Percentiles rank a stretch among this genome's conserved stretches.
These are phyloP conservation scores for Rhingia rostrata DNA, from an alignment of 2,888 invertebrate genomes.

Conservation along the genomic window DNA sequence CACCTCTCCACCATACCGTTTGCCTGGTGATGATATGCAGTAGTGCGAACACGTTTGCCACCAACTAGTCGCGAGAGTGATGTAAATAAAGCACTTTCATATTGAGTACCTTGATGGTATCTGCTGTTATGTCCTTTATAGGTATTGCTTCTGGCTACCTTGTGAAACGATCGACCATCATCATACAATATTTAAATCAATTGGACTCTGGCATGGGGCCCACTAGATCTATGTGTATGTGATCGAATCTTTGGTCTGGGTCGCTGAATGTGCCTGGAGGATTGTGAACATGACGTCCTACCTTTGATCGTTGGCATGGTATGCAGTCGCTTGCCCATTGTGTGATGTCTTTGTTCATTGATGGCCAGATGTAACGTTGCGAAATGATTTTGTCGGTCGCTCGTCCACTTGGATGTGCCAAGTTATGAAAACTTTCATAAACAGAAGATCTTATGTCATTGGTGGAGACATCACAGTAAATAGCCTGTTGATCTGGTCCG, in stretches of 20 bases:
- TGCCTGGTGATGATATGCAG: no score
- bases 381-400: constrained; percentile 10
- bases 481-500: neutral
- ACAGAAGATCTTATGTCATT: constrained; percentile 17
- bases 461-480: constrained; percentile 17
- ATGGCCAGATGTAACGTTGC: constrained; percentile 43
- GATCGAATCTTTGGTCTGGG: neutral
- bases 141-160: no score
- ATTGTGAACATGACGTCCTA: constrained; percentile 30
- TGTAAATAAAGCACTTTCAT: no score
- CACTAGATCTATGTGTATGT: no score
- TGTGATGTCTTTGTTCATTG: constrained; percentile 39
- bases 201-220: no score
- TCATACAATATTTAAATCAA: no score
- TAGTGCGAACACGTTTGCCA: no score
- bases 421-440: constrained; percentile 10
- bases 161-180: no score
- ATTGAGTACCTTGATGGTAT: no score
- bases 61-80: no score
- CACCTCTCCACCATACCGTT: no score
- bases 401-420: constrained; percentile 5
- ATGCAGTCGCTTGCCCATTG: constrained; percentile 34
- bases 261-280: constrained; percentile 10
- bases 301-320: constrained; percentile 40
- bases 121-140: no score